Evolutionary conservation across 2,797 vertebrate species (phyloP).

Genomic region (Gobionotothen gibberifrons): DNA sequence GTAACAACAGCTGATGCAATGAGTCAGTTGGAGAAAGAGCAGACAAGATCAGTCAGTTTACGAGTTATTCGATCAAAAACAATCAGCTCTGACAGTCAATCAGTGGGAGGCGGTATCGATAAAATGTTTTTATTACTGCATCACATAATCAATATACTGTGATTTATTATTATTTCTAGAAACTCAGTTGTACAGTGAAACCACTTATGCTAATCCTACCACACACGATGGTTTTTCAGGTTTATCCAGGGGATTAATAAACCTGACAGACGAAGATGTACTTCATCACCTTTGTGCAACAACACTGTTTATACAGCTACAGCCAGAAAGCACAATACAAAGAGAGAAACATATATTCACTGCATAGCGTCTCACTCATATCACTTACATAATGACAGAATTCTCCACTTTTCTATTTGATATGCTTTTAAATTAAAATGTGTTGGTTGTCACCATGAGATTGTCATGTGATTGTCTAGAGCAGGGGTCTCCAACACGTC

Average conservation of each 20-base stretch:
- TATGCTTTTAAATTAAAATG: not conserved
- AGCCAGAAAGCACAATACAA: not conserved
- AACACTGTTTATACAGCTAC: not conserved
- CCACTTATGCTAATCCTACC: constrained; percentile 7
- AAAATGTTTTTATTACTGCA: not conserved
- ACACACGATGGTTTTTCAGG: not conserved
- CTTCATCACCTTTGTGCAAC: not conserved
- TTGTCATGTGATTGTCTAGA: not conserved
- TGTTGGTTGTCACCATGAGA: not conserved
- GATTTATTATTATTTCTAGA: not conserved
- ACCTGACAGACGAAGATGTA: not conserved
- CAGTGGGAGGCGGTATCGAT: not conserved
- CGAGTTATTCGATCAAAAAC: constrained; percentile 27
- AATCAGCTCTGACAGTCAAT: constrained; percentile 6
- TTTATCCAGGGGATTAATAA: constrained; percentile 14
- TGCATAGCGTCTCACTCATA: not conserved
- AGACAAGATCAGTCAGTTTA: constrained; percentile 40
- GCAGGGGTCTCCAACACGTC: not conserved
- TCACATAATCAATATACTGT: constrained; percentile 2
- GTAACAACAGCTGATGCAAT: constrained; percentile 53
- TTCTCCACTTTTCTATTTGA: not conserved
- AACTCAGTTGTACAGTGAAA: constrained; percentile 16
- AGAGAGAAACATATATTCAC: not conserved
- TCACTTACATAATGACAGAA: not conserved
- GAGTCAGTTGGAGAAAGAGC: constrained; percentile 49